These are phyloP conservation scores for Chloropsis hardwickii DNA, from an alignment of 2,113 vertebrate genomes.

Conservation along the genomic window DNA sequence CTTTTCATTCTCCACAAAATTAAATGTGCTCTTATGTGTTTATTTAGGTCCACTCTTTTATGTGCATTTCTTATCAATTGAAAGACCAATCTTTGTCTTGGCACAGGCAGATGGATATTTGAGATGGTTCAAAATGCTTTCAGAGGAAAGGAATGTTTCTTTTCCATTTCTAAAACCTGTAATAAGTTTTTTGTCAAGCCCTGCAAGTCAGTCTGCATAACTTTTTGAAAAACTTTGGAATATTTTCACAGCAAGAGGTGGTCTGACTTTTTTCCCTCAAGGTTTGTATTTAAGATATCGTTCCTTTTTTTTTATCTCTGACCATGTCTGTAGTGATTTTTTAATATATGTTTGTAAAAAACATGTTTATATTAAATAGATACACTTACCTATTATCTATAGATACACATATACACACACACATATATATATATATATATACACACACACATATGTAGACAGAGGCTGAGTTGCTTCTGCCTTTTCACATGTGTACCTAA, in stretches of 20 bases:
- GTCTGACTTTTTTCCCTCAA: background rate
- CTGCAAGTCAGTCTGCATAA: background rate
- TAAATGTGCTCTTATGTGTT: background rate
- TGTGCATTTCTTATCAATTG: background rate
- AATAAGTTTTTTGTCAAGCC: background rate
- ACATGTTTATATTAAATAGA: background rate
- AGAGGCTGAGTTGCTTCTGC: background rate
- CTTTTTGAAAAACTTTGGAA: background rate
- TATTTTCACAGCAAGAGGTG: background rate
- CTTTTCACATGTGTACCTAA: background rate
- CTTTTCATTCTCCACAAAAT: background rate
- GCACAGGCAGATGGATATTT: background rate
- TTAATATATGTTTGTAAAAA: background rate
- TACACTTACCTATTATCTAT: background rate
- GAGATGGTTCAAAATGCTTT: background rate
- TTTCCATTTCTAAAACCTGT: background rate
- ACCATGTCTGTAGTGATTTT: background rate
- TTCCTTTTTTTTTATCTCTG: background rate
- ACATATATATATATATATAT: too few species aligned
- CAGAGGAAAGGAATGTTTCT: background rate
- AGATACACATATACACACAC: background rate
- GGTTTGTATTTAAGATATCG: background rate
- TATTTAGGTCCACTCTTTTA: background rate
- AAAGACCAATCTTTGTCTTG: background rate
- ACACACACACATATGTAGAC: background rate